A percentile compares a stretch with the other conserved stretches of the same genome.
Evolutionary conservation across 2,113 vertebrate genomes (phyloP).

Genomic region (Malurus cyaneus): DNA sequence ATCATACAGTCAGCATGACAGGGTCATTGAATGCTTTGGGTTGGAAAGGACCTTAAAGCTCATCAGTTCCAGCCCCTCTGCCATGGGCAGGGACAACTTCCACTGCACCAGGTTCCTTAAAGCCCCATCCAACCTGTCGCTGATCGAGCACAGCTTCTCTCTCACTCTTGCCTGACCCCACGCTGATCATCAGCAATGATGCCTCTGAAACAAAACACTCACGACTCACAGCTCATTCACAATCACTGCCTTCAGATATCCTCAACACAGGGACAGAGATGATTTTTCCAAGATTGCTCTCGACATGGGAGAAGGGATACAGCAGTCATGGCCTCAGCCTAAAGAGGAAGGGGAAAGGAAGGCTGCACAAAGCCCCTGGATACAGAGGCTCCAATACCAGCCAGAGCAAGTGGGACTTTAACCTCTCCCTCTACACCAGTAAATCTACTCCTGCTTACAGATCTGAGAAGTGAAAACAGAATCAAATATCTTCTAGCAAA

Average conservation of each 20-base stretch:
- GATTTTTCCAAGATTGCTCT: not conserved
- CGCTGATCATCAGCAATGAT: not conserved
- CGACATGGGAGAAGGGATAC: not conserved
- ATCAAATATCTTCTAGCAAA: not conserved
- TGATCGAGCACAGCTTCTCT: not conserved
- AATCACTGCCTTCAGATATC: not conserved
- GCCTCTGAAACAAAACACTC: not conserved
- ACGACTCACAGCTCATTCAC: not conserved
- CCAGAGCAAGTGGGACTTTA: not conserved
- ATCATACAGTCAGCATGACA: not conserved
- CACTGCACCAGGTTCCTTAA: not conserved
- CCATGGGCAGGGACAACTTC: not conserved
- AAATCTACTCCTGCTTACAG: not conserved
- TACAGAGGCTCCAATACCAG: not conserved
- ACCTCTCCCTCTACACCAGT: not conserved
- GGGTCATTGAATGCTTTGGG: not conserved
- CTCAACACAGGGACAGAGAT: not conserved
- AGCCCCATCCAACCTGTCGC: not conserved
- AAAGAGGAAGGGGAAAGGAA: not conserved
- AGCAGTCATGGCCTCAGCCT: not conserved
- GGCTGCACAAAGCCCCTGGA: not conserved
- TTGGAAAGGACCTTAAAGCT: not conserved
- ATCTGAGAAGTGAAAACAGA: not conserved
- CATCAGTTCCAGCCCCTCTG: not conserved
- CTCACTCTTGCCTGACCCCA: not conserved